Conservation (phyloP, 2,113 vertebrate species). For the Alexandromys fortis region DNA sequence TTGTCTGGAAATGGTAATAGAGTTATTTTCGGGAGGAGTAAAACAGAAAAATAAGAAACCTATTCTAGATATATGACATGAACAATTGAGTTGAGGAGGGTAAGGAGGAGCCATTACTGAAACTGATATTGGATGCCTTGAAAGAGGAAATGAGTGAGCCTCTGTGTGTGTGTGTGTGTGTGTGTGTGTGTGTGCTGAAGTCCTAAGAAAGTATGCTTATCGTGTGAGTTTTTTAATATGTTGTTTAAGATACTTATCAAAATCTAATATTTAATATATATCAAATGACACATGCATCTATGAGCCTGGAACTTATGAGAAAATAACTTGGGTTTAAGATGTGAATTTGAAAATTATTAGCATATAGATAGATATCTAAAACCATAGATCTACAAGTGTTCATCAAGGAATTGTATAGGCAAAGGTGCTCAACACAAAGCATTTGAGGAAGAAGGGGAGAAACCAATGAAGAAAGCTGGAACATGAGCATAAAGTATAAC, state of each 20-base stretch:
- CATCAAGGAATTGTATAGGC: not conserved
- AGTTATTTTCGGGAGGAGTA: not conserved
- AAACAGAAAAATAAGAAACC: slow-evolving; percentile 32
- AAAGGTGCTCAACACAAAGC: not conserved
- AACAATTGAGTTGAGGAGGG: not conserved
- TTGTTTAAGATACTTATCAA: slow-evolving; percentile 53
- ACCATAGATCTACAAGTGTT: not conserved
- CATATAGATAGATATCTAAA: slow-evolving; percentile 47
- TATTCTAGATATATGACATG: not conserved
- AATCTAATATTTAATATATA: slow-evolving; percentile 65
- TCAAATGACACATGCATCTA: slow-evolving; percentile 27
- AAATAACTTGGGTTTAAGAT: not conserved
- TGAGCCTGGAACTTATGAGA: slow-evolving; percentile 8
- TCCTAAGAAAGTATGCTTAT: not conserved
- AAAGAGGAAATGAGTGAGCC: not conserved
- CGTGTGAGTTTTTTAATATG: not conserved
- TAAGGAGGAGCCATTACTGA: not conserved
- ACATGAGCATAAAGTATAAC: not conserved
- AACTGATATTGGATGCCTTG: not conserved
- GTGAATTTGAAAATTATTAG: slow-evolving; percentile 18
- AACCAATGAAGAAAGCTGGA: not conserved
- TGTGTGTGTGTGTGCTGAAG: not conserved
- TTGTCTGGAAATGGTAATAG: not conserved
- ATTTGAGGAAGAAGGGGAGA: not conserved
- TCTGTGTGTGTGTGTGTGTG: no score